Conservation (phyloP, 2,888 invertebrate genomes). For the Dynastes hyllus region DNA sequence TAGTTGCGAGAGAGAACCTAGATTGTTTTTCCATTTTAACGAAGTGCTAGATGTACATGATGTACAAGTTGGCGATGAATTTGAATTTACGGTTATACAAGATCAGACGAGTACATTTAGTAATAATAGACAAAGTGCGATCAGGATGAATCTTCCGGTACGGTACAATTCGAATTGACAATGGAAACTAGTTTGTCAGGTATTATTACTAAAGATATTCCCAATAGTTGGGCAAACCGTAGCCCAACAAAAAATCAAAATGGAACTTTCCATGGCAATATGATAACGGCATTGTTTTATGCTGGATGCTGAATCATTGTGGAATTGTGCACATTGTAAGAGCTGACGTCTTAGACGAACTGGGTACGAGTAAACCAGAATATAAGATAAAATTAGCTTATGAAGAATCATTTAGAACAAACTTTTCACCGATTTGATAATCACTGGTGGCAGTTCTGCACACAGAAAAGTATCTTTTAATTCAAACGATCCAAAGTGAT, state of each 20-base stretch:
- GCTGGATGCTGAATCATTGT: too few species aligned
- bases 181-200: constrained; percentile 84
- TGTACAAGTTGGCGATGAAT: constrained; percentile 84
- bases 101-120: constrained; percentile 82
- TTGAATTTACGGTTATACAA: constrained; percentile 93
- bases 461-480: too few species aligned
- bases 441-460: too few species aligned
- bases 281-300: too few species aligned
- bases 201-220: constrained; percentile 76
- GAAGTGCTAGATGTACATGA: constrained; percentile 89
- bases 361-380: too few species aligned
- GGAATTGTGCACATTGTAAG: too few species aligned
- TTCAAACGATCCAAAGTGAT: too few species aligned
- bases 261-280: neutral
- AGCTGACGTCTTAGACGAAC: too few species aligned
- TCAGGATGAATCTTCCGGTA: constrained; percentile 91
- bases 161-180: constrained; percentile 90
- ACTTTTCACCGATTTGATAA: too few species aligned
- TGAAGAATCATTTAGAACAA: too few species aligned
- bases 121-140: constrained; percentile 89
- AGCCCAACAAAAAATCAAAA: constrained; percentile 71
- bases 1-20: constrained; percentile 91
- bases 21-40: constrained; percentile 90
- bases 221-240: constrained; percentile 59
- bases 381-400: too few species aligned